Base-by-base conservation (phyloP, 2,797 vertebrate genomes). In the Hypotaenidia okinawae region DNA sequence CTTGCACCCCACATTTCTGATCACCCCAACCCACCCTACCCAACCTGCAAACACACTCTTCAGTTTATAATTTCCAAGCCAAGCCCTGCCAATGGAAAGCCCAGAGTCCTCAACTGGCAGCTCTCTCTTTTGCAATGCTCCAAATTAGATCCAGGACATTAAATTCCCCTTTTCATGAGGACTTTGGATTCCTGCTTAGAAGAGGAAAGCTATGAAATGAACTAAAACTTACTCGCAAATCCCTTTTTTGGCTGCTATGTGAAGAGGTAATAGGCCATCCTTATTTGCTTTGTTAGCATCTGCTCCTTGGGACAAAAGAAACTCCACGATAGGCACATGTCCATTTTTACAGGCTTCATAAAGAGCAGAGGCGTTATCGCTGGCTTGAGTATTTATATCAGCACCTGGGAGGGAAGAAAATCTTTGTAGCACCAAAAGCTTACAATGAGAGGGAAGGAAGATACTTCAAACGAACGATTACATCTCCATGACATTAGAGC, bases 241-340 rank as follows among this genome's bases (percentile, higher is more conserved):
- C 75, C 99, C 99, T 81, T 95, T 98, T 95, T 98, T 98, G 73
- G 99, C 98, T 83, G 99, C 99, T 9, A 99, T 79, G 67, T 99
- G 99, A 61, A 99, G 98, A 4, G 99, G 99, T 59, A 99, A 97
- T 69, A 99, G 89, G 27, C 99, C 99, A 10, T 98, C 97, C 84
- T 98, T 98, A 54, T 98, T 98, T 75, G 98, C 91, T 97, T 98
- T 99, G 97, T 99, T 99, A 94, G 99, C 99, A 30, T 99, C 99
- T 22, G 99, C 99, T 13, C 98, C 99, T 89, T 99, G 98, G 5
- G 98, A 95, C 91, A 99, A 96, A 78, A 99, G 98, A 63, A 98
- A 98, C 49, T 98, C 97, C 52, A 99, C 98, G 9, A 98, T 96
- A 7, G 97, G 96, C 63, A 90, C 54, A 12, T 99, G 98, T 15